phyloP scores from a whole-genome alignment of 2,888 invertebrate species.

The Lithophane leautieri region DNA sequence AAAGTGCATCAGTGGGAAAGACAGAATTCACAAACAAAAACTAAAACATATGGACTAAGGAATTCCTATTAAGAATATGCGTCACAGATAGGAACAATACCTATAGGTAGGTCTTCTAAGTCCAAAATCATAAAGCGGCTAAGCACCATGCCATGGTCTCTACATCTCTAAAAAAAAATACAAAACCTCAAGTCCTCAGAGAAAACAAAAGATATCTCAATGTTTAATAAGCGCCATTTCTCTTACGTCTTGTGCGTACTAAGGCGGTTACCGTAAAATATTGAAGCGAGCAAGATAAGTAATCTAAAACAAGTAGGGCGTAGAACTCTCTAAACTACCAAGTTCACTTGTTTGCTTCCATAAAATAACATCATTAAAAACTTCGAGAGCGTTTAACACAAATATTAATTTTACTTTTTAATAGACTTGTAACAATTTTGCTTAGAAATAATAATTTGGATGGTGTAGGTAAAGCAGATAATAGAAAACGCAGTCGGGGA shows the following conservation, averaged over 20 bases:
- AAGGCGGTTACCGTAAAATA: conserved; percentile 55
- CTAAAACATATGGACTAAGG: neutral
- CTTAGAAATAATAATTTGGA: neutral
- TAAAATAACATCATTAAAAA: conserved; percentile 42
- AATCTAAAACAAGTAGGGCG: conserved; percentile 62
- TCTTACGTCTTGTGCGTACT: conserved; percentile 37
- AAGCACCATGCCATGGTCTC: neutral
- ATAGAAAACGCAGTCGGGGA: too few relatives aligned
- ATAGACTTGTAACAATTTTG: conserved; percentile 1
- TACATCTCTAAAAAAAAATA: neutral
- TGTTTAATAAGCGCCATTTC: conserved; percentile 47
- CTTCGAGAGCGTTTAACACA: neutral
- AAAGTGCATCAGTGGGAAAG: neutral
- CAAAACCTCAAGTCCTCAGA: conserved; percentile 17
- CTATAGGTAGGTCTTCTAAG: neutral
- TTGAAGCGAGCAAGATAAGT: conserved; percentile 47
- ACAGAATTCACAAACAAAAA: neutral
- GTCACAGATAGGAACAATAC: neutral
- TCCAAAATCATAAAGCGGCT: neutral
- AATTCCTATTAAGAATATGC: too few relatives aligned
- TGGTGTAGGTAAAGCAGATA: neutral
- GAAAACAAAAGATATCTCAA: conserved; percentile 34
- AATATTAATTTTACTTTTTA: conserved; percentile 7
- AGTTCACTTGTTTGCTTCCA: conserved; percentile 49
- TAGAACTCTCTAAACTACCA: conserved; percentile 65